Conservation (phyloP, 1,140 invertebrate genomes). For the Platyscapa corneri region DNA sequence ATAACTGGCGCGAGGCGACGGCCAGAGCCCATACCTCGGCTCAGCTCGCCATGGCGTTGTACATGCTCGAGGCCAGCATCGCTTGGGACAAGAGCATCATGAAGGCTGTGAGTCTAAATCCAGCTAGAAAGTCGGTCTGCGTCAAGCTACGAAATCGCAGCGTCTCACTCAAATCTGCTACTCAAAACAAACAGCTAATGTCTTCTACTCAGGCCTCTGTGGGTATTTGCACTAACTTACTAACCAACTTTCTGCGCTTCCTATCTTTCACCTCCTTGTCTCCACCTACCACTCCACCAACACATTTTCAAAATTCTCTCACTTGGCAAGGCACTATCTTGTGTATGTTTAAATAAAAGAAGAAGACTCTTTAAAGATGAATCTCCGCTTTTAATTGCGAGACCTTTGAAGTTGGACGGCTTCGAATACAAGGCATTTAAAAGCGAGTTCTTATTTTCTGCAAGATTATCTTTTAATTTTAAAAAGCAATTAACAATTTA, state of each 20-base stretch:
- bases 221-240: conserved; percentile 72
- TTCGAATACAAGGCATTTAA: not conserved
- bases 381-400: not conserved
- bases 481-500: too few species aligned
- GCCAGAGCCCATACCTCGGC: conserved; percentile 87
- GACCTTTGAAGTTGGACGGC: too few species aligned
- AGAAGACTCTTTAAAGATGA: too few species aligned
- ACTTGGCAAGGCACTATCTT: not conserved
- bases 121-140: conserved; percentile 72
- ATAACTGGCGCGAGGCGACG: conserved; percentile 92
- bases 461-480: too few species aligned
- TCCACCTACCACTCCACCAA: conserved; percentile 9
- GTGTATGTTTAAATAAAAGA: too few species aligned
- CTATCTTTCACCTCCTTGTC: conserved; percentile 45
- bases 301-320: not conserved
- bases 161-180: conserved; percentile 71
- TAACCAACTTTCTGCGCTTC: conserved; percentile 63
- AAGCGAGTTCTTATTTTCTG: not conserved
- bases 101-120: conserved; percentile 91
- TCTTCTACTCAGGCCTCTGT: conserved; percentile 72
- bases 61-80: conserved; percentile 92
- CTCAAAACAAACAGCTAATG: conserved; percentile 71
- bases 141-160: conserved; percentile 71
- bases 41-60: conserved; percentile 92
- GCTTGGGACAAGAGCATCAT: conserved; percentile 99